Base-by-base conservation (phyloP, 1,140 invertebrate species). In the Proales similis region DNA sequence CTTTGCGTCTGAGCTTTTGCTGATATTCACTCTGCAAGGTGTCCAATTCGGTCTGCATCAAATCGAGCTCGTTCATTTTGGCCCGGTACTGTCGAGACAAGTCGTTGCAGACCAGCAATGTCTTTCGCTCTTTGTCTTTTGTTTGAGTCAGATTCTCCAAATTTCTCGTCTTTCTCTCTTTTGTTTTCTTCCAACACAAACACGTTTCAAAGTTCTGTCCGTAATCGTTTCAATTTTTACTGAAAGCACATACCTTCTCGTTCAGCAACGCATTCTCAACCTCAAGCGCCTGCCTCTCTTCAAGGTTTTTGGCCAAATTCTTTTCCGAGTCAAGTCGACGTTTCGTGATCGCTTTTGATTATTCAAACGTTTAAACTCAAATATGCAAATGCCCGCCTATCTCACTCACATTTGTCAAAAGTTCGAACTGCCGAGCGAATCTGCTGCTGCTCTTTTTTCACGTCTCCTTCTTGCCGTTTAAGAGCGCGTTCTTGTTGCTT, bases 401-500 rank as follows among this genome's bases (percentile, higher is more conserved):
- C 20, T 29, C 4, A 47, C 65, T 47, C 53, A 74, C 73, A 67
- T 68, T 72, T 71, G 66, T 73, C 72, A 67, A 69, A 74, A 64
- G 73, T 71, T 64, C 72, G 64, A 2, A 75, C 65, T 20, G 72
- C 68, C 47, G 71, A 71, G 53, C 71, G 47, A 11, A 75, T 70
- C 39, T 69, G 64, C 24, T 69, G 64, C 48, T 73, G 70, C 36
- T 75, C 73, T 57, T 75, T 75, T 22, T 72, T 68, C 12, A 75
- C 72, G 47, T 75, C 73, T 22, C 73, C 73, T 65, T 75, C 72
- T 36, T 67, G 64, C 33, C 72, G 63, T 38, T 74, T 75, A 32
- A 74, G 51, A 64, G 72, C 73, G 53, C 73, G 61, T 57, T 75
- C 73, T 49, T 72, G 69, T 48, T 75, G 72, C 63, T 75, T 75